phyloP scores from a whole-genome alignment of 2,113 vertebrate genomes.

The Pseudopodoces humilis region DNA sequence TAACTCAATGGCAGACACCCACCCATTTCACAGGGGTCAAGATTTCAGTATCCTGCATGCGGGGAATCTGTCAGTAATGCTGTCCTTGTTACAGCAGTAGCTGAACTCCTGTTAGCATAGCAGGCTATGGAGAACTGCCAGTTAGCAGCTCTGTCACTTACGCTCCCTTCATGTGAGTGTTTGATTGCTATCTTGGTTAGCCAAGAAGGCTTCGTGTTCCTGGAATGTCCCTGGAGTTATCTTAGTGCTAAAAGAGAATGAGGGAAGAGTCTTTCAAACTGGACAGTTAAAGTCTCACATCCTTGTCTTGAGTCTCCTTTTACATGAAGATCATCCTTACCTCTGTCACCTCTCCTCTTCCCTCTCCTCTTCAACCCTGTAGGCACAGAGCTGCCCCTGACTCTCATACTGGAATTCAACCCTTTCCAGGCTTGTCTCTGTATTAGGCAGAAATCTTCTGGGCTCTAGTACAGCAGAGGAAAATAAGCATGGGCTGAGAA shows the following conservation, averaged over 20 bases:
- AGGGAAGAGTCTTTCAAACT: not conserved
- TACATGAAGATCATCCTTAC: not conserved
- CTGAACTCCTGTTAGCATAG: constrained; percentile 49
- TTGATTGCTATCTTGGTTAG: constrained; percentile 58
- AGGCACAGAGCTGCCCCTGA: not conserved
- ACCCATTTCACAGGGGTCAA: constrained; percentile 48
- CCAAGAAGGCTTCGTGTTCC: not conserved
- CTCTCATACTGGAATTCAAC: not conserved
- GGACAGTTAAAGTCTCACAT: not conserved
- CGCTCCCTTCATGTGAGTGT: not conserved
- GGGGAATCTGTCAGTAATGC: constrained; percentile 47
- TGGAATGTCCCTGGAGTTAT: not conserved
- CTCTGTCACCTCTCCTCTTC: not conserved
- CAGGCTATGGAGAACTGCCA: not conserved
- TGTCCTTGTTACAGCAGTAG: constrained; percentile 51
- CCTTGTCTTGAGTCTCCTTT: not conserved
- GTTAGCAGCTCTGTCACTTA: constrained; percentile 58
- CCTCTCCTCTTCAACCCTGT: not conserved
- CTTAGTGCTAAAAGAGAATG: not conserved
- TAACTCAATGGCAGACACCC: constrained; percentile 53
- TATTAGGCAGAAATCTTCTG: not conserved
- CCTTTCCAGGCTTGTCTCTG: not conserved
- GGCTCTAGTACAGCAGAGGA: not conserved
- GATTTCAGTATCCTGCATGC: not conserved
- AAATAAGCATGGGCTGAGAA: not conserved